phyloP scores from a whole-genome alignment of 2,113 vertebrate species.

The Camelus bactrianus region DNA sequence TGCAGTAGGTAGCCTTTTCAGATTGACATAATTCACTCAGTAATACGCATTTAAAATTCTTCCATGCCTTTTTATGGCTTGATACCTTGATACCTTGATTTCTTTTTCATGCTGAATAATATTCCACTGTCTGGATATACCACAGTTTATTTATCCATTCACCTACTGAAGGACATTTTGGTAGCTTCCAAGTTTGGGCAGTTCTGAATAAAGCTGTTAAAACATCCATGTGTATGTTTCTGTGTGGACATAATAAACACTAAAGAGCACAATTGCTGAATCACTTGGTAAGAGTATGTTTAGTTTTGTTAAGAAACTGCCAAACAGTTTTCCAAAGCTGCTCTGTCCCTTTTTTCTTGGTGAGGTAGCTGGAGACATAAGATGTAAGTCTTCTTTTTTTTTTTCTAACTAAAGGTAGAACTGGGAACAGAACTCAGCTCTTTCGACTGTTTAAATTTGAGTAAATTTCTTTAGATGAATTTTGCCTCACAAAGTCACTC shows the following conservation, averaged over 20 bases:
- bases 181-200: neutral
- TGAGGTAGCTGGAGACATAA: neutral
- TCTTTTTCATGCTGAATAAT: neutral
- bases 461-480: neutral
- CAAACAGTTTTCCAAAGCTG: neutral
- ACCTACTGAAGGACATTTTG: neutral
- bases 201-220: neutral
- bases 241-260: neutral
- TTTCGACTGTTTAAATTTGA: neutral
- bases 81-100: neutral
- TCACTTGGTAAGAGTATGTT: neutral
- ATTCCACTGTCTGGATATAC: neutral
- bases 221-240: neutral
- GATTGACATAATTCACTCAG: neutral
- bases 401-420: neutral
- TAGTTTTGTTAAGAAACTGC: neutral
- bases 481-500: neutral
- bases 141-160: neutral
- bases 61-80: neutral
- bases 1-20: neutral
- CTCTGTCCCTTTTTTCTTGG: neutral
- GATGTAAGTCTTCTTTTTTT: neutral
- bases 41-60: neutral
- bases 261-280: neutral
- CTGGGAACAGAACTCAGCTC: neutral